Evolutionary conservation across 2,888 invertebrate species (phyloP).

Genomic region (Nomada goodeniana): DNA sequence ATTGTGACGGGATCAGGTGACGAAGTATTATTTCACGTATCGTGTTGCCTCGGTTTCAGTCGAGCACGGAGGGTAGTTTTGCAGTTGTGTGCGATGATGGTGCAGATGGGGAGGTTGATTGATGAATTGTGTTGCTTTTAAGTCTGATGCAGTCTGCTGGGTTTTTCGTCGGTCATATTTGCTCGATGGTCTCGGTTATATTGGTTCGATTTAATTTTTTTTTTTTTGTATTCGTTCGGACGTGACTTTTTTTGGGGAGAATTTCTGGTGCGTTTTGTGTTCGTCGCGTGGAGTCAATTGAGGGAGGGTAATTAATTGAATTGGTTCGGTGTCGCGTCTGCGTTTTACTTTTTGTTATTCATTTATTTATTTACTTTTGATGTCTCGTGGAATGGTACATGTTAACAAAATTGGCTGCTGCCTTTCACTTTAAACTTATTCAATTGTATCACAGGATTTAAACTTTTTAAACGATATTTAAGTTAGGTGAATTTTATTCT

Average conservation of each 20-base stretch:
- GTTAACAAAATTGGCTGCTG: too few relatives aligned
- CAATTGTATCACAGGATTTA: too few relatives aligned
- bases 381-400: too few relatives aligned
- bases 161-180: background rate
- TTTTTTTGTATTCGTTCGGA: constrained; percentile 32
- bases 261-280: background rate
- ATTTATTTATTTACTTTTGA: too few relatives aligned
- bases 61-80: background rate
- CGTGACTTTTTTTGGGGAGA: background rate
- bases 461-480: too few relatives aligned
- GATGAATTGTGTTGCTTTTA: background rate
- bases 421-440: too few relatives aligned
- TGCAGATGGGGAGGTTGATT: constrained; percentile 9
- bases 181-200: constrained; percentile 15
- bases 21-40: background rate
- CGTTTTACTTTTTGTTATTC: too few relatives aligned
- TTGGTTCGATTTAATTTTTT: constrained; percentile 13
- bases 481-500: too few relatives aligned
- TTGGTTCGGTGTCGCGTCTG: too few relatives aligned
- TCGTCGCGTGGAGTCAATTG: too few relatives aligned
- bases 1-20: constrained; percentile 19
- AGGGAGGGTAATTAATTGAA: too few relatives aligned
- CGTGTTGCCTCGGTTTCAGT: background rate
- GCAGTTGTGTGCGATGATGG: background rate
- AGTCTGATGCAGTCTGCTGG: background rate